These are phyloP conservation scores for Eretmocerus hayati DNA, from an alignment of 2,888 invertebrate genomes.

Conservation along the genomic window DNA sequence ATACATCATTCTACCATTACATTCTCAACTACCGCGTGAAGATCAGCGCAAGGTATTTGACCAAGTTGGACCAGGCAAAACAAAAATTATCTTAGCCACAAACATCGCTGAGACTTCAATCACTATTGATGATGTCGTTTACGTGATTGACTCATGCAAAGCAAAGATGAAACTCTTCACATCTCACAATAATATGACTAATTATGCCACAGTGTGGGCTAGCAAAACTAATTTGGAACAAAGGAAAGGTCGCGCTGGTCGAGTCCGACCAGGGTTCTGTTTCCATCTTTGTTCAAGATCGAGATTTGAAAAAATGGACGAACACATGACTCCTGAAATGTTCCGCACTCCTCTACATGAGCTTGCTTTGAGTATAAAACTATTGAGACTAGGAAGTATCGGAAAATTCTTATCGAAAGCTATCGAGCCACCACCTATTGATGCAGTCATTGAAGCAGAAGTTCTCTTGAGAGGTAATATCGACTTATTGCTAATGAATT, in stretches of 20 bases:
- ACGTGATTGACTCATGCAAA: slow-evolving; percentile 95
- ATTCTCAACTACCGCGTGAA: slow-evolving; percentile 92
- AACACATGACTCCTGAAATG: slow-evolving; percentile 95
- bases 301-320: slow-evolving; percentile 66
- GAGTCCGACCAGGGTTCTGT: slow-evolving; percentile 88
- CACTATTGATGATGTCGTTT: slow-evolving; percentile 97
- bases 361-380: slow-evolving; percentile 82
- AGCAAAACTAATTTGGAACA: slow-evolving; percentile 92
- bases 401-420: slow-evolving; percentile 93
- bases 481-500: too few species aligned
- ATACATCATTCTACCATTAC: slow-evolving; percentile 84
- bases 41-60: slow-evolving; percentile 93
- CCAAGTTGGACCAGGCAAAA: slow-evolving; percentile 72
- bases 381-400: slow-evolving; percentile 84
- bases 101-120: slow-evolving; percentile 98
- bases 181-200: slow-evolving; percentile 97
- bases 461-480: slow-evolving; percentile 56
- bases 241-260: slow-evolving; percentile 89
- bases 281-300: slow-evolving; percentile 85
- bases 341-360: slow-evolving; percentile 96
- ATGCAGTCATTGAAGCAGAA: slow-evolving; percentile 97
- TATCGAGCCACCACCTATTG: slow-evolving; percentile 92
- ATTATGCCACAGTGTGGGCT: slow-evolving; percentile 95
- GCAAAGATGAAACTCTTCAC: slow-evolving; percentile 97
- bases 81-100: slow-evolving; percentile 92